phyloP scores from a whole-genome alignment of 1,140 invertebrate species.

The Apolygus lucorum region DNA sequence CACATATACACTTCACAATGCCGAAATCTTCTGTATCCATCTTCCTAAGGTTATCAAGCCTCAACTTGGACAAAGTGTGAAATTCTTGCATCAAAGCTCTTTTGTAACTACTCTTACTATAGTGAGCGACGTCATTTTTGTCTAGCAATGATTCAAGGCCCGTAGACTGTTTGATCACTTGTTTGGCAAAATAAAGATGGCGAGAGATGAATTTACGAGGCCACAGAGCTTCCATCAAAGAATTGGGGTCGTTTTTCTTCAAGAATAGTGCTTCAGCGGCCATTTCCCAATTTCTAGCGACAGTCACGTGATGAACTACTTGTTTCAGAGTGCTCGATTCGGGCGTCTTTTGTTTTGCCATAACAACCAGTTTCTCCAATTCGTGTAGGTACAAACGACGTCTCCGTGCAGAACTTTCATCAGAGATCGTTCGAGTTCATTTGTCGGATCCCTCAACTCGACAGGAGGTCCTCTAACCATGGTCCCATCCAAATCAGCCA shows the following conservation, averaged over 20 bases:
- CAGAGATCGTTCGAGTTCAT: background rate
- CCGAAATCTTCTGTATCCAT: conserved; percentile 33
- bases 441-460: too few species aligned
- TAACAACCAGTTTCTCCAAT: conserved; percentile 61
- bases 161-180: background rate
- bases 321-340: conserved; percentile 67
- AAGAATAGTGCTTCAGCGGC: conserved; percentile 77
- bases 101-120: background rate
- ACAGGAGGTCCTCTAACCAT: too few species aligned
- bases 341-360: conserved; percentile 47
- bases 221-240: conserved; percentile 66
- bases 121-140: background rate
- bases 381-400: conserved; percentile 33
- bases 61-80: conserved; percentile 4
- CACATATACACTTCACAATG: conserved; percentile 56
- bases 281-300: conserved; percentile 77
- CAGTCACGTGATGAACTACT: conserved; percentile 64
- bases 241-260: conserved; percentile 65
- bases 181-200: conserved; percentile 15
- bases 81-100: background rate
- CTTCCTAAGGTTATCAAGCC: conserved; percentile 40
- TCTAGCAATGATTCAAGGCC: conserved; percentile 8
- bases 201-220: conserved; percentile 47
- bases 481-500: background rate
- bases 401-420: background rate